A percentile compares a stretch with the other conserved stretches of the same genome.
Conservation (phyloP, 2,113 vertebrate genomes). For the Struthio camelus region DNA sequence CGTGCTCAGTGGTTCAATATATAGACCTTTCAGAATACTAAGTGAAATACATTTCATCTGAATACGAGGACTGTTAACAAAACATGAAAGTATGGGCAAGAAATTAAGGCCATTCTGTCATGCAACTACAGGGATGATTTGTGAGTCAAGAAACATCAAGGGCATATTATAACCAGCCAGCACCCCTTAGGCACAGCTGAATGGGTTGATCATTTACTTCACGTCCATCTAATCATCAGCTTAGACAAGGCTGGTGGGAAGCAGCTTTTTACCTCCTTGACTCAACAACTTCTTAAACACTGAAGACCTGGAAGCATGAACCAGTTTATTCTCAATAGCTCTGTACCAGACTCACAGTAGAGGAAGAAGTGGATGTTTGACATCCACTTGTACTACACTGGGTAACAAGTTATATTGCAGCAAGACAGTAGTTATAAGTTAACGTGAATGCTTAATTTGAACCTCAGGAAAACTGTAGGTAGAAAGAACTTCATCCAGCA, state of each 20-base stretch:
- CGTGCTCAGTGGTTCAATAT: not conserved
- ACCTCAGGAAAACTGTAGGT: not conserved
- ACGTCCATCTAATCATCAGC: accelerated
- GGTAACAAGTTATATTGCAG: not conserved
- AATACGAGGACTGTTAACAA: not conserved
- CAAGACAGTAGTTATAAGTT: accelerated
- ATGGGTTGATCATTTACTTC: not conserved
- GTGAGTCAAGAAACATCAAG: slow-evolving; percentile 40
- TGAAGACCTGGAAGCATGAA: not conserved
- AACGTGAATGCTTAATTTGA: not conserved
- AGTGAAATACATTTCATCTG: not conserved
- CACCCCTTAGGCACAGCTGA: accelerated
- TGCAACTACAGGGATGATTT: slow-evolving; percentile 26
- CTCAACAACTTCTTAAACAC: not conserved
- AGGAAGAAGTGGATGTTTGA: not conserved
- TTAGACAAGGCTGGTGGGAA: not conserved
- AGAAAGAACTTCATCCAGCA: not conserved
- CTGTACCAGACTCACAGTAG: not conserved
- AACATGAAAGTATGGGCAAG: not conserved
- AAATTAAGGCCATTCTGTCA: slow-evolving; percentile 52
- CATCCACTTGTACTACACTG: not conserved
- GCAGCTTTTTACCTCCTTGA: not conserved
- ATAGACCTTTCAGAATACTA: not conserved
- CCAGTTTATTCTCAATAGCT: not conserved
- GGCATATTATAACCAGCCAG: not conserved